phyloP scores from a whole-genome alignment of 2,797 vertebrate genomes.

The Choloepus didactylus region DNA sequence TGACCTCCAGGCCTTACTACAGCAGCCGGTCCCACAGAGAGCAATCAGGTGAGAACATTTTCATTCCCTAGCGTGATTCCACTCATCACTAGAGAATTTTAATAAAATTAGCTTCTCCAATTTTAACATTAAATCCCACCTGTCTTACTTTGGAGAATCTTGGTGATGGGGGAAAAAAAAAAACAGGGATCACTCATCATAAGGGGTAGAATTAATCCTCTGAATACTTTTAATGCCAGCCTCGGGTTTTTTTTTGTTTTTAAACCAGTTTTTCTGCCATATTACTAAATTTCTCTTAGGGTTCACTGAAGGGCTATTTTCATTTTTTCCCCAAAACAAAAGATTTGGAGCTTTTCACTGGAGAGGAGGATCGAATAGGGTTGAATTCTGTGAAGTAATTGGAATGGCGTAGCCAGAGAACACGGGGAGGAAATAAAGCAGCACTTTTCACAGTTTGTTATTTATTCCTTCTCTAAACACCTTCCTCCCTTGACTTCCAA shows the following conservation, averaged over 20 bases:
- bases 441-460: neutral
- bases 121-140: neutral
- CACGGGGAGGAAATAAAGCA: neutral
- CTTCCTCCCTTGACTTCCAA: neutral
- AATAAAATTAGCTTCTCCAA: neutral
- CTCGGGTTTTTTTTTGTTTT: neutral
- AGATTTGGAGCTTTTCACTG: neutral
- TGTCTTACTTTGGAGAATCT: constrained; percentile 1
- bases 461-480: neutral
- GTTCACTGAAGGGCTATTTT: neutral
- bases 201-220: neutral
- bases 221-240: neutral
- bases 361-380: neutral
- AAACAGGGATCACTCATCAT: neutral
- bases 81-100: neutral
- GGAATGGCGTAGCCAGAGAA: neutral
- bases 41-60: neutral
- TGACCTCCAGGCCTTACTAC: neutral
- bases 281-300: neutral
- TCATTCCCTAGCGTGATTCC: neutral
- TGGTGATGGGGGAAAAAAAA: neutral
- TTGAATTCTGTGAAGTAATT: neutral
- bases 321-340: neutral
- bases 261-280: neutral
- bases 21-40: neutral